Evolutionary conservation across 2,113 vertebrate species (phyloP).

Genomic region (Ovibos moschatus): DNA sequence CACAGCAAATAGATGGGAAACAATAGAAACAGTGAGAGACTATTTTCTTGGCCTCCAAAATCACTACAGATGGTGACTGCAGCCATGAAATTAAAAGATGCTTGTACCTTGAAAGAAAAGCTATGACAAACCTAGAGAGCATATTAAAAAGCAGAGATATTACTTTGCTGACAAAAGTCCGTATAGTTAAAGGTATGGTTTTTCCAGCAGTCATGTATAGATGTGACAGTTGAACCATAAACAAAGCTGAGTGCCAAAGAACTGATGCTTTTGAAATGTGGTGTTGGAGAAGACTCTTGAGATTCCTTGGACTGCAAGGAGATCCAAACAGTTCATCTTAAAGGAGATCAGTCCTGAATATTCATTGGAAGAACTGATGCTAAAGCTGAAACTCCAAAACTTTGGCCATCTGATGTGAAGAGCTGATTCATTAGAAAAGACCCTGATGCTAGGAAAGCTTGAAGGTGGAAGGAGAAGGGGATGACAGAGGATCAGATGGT

Average conservation of each 20-base stretch:
- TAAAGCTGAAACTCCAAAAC: not conserved
- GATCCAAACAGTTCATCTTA: not conserved
- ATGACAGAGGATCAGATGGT: not conserved
- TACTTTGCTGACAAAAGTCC: not conserved
- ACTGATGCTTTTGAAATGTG: not conserved
- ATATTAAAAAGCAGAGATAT: not conserved
- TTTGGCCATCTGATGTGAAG: not conserved
- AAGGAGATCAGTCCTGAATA: not conserved
- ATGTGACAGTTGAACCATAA: not conserved
- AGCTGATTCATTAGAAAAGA: not conserved
- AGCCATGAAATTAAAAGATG: not conserved
- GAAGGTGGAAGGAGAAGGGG: not conserved
- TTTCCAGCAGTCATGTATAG: not conserved
- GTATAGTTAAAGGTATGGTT: not conserved
- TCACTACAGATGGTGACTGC: not conserved
- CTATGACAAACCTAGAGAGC: not conserved
- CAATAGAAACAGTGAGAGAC: not conserved
- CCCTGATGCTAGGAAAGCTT: not conserved
- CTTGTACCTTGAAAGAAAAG: not conserved
- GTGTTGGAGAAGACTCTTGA: not conserved
- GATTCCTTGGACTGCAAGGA: not conserved
- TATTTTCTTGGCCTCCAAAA: not conserved
- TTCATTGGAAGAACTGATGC: not conserved
- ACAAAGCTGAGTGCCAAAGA: not conserved
- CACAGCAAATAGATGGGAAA: not conserved